Percentiles rank a stretch among this genome's conserved stretches.
These are phyloP conservation scores for Columba janthina DNA, from an alignment of 2,113 vertebrate species.

Conservation along the genomic window DNA sequence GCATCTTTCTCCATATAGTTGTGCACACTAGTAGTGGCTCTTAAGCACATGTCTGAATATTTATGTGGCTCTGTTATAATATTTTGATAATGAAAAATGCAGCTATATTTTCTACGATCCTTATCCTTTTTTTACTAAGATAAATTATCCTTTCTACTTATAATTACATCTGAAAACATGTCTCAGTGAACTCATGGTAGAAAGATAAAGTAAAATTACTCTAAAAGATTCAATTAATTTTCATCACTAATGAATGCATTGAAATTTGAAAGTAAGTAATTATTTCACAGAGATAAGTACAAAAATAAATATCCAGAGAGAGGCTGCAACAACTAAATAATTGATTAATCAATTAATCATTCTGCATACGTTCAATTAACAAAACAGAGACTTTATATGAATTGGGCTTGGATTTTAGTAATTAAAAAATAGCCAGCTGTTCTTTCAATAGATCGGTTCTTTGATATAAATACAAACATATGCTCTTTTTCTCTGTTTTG, in stretches of 20 bases:
- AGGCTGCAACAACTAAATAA: constrained; percentile 26
- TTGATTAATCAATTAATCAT: constrained; percentile 57
- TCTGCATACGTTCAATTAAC: constrained; percentile 30
- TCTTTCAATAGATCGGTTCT: not conserved
- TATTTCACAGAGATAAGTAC: not conserved
- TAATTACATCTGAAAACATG: not conserved
- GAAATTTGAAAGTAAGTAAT: constrained; percentile 19
- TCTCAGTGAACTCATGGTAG: not conserved
- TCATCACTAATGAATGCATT: not conserved
- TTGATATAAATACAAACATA: not conserved
- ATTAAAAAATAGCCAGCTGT: constrained; percentile 40
- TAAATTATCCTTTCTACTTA: not conserved
- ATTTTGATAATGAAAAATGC: not conserved
- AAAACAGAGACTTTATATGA: constrained; percentile 22
- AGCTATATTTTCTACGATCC: not conserved
- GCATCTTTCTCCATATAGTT: not conserved
- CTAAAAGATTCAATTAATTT: not conserved
- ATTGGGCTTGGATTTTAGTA: not conserved
- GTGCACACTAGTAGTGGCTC: not conserved
- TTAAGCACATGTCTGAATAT: not conserved
- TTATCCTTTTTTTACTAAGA: not conserved
- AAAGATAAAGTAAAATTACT: not conserved
- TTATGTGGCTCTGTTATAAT: not conserved
- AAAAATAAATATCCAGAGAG: not conserved
- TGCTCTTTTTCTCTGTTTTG: not conserved